Base-by-base conservation (phyloP, 1,140 invertebrate species). In the Drosophila sucinea region DNA sequence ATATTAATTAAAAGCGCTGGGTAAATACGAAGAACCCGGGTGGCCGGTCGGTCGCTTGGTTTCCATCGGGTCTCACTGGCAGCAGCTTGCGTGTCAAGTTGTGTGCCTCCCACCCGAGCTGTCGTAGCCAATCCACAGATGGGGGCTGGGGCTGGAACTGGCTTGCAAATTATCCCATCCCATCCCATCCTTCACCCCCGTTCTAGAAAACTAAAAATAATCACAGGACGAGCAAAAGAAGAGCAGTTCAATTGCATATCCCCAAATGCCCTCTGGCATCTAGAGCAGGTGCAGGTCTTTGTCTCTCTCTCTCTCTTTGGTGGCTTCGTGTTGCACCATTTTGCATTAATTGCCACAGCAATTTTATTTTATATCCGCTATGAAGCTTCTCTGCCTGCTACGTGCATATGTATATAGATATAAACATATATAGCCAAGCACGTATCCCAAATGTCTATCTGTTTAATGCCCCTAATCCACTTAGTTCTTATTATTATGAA, bases 1-100 rank as follows among this genome's bases (percentile, higher is more conserved):
- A 87, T 87, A 87, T 87, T 87, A 87, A 87, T 87, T 87, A 87
- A 87, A 86, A 87, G 79, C 82, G 74, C 65, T 86, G 70, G 68
- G 82, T 68, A 86, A 86, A 79, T 70, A 86, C 71, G 10, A 27
- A 32, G 25, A 10, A 33, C 27, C 6, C 4, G 23, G 25, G 32
- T 35, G 56, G 56, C 35, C 56, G 23, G 17, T 17, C 17, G 17
- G 17, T 17, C 17, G 3, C 32, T 29, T 4, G 32, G 32, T 33
- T 6, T 29, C 10, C 10, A 3, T 3, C 10, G 11, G 44, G 23
- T 47, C 44, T 25, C 10, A 47, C 44, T 47, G 7, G 23, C 44
- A 51, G 23, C 44, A 51, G 44, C 3, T 51, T 51, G 44, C 44
- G 23, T 51, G 44, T 51, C 44, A 58, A 58, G 29, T 58, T 32